A percentile compares a stretch with the other conserved stretches of the same genome.
These are phyloP conservation scores for Venustoraphidia nigricollis DNA, from an alignment of 2,888 invertebrate species.

Conservation along the genomic window DNA sequence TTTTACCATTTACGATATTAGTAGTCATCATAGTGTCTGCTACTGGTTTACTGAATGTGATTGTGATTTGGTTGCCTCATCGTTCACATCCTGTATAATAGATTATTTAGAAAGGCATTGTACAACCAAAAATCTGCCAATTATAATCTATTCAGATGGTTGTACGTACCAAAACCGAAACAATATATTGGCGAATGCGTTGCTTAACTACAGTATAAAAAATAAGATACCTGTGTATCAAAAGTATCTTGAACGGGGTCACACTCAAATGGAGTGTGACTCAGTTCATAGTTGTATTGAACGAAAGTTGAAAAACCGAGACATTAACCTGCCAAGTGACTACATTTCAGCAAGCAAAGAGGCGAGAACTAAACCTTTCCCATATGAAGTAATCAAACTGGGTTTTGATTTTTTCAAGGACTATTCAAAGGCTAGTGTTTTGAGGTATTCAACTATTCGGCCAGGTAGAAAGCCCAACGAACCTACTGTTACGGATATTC, in stretches of 20 bases:
- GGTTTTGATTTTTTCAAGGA: constrained; percentile 7
- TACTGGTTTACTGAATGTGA: constrained; percentile 13
- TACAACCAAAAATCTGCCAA: constrained; percentile 3
- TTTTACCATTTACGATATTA: constrained; percentile 10
- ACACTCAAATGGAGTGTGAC: constrained; percentile 22
- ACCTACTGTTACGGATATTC: constrained; percentile 5
- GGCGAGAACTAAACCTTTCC: constrained; percentile 9
- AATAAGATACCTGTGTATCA: constrained; percentile 12
- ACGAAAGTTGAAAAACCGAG: constrained; percentile 11
- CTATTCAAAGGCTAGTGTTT: background rate
- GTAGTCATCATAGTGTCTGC: constrained; percentile 7
- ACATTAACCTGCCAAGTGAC: constrained; percentile 13
- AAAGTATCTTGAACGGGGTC: constrained; percentile 17
- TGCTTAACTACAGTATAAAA: constrained; percentile 14
- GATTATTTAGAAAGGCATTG: constrained; percentile 12
- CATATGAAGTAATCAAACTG: constrained; percentile 8
- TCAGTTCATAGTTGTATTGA: constrained; percentile 20
- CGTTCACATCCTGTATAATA: constrained; percentile 12
- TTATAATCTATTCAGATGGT: constrained; percentile 14
- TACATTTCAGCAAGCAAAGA: constrained; percentile 11
- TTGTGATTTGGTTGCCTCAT: constrained; percentile 11
- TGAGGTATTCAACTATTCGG: too few relatives aligned
- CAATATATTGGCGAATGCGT: constrained; percentile 15
- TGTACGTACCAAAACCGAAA: constrained; percentile 17
- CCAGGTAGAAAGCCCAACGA: too few relatives aligned